Evolutionary conservation across 35 echinoderm and acorn worm genomes (phyloP), one percentile per base, ranked within the genome.

Genomic region (Apostichopus parvimensis): DNA sequence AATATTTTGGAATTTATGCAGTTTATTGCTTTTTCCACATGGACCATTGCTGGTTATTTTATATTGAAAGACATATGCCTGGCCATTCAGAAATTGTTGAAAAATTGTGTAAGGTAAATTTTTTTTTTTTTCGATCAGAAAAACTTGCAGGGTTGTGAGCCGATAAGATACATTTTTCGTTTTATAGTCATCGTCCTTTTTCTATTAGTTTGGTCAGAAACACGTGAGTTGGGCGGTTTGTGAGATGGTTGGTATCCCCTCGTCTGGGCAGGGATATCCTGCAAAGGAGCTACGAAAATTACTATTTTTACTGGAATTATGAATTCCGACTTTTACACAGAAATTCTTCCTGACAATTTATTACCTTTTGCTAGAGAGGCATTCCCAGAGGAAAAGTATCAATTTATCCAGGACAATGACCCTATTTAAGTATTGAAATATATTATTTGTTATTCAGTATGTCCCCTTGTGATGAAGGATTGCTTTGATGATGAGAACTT

Each of bases 371-470:
- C 11, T 12, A 60, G 58, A 12, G 58, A 12, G 58, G 11, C 58
- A 60, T 60, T 60, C 11, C 58, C 58, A 1, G 58, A 60, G 1
- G 58, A 4, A 9, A 7, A 60, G 11, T 60, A 60, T 60, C 58
- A 5, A 1, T 60, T 96, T 23, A 62, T 77, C 53, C 92, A 96
- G 59, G 95, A 96, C 54, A 96, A 96, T 18, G 92, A 96, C 62
- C 95, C 95, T 1, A 95, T 53, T 72, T 96, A 8, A 34, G 28
- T 34, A 34, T 34, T 25, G 24, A n/a, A n/a, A n/a, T n/a, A n/a
- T n/a, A n/a, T n/a, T n/a, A n/a, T n/a, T n/a, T n/a, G n/a, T n/a
- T n/a, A n/a, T n/a, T n/a, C n/a, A n/a, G n/a, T n/a, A n/a, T n/a
- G n/a, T n/a, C n/a, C n/a, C n/a, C n/a, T n/a, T n/a, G n/a, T n/a